Conservation (phyloP, 2,888 invertebrate genomes). For the Netelia inedita region DNA sequence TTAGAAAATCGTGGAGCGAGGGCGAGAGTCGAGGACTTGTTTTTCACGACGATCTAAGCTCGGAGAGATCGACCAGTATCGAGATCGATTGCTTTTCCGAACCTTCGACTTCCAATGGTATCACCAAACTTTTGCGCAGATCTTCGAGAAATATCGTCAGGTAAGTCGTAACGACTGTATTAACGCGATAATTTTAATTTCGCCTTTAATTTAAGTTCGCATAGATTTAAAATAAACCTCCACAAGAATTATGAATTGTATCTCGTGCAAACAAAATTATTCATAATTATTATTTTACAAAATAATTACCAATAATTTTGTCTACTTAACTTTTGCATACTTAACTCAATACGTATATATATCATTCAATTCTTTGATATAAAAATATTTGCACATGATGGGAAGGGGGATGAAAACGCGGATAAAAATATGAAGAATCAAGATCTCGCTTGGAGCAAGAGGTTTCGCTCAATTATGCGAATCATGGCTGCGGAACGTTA, state of each 20-base stretch:
- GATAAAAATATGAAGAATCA: conserved; percentile 46
- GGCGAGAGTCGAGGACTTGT: conserved; percentile 44
- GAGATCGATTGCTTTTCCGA: conserved; percentile 68
- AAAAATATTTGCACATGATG: too few species aligned
- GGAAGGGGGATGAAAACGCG: neutral
- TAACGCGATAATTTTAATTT: neutral
- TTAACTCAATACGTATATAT: too few species aligned
- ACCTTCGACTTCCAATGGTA: conserved; percentile 73
- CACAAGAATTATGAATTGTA: neutral
- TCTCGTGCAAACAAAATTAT: neutral
- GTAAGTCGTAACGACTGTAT: conserved; percentile 8
- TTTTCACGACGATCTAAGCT: conserved; percentile 18
- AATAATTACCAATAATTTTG: neutral
- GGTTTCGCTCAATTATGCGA: conserved; percentile 49
- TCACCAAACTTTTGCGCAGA: conserved; percentile 52
- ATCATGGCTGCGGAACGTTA: conserved; percentile 53
- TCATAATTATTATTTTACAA: neutral
- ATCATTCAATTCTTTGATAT: too few species aligned
- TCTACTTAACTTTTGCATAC: too few species aligned
- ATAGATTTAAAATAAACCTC: neutral
- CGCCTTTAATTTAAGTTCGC: too few species aligned
- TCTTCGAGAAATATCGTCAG: conserved; percentile 60
- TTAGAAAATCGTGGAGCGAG: conserved; percentile 72
- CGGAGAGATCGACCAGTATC: conserved; percentile 59
- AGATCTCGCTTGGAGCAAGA: conserved; percentile 25